Percentiles rank a stretch among this genome's conserved stretches.
These are phyloP conservation scores for Parotocinclus haroldoi DNA, from an alignment of 2,797 vertebrate species.

Conservation along the genomic window DNA sequence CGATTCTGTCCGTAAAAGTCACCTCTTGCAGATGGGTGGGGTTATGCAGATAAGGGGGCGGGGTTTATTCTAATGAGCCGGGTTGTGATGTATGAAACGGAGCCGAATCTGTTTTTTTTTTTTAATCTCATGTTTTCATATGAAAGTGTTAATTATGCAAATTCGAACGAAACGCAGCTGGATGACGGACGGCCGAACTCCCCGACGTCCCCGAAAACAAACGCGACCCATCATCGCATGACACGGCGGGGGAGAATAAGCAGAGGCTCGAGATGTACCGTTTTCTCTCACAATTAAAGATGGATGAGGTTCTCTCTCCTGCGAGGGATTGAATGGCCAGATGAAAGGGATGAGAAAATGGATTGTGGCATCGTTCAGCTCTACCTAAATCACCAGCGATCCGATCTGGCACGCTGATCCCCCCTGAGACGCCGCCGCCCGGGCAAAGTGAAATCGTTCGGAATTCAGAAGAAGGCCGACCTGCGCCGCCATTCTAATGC, in stretches of 20 bases:
- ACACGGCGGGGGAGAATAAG: slow-evolving; percentile 39
- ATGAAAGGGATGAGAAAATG: slow-evolving; percentile 13
- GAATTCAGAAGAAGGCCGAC: neutral
- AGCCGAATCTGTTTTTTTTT: too few species aligned
- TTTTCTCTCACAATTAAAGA: slow-evolving; percentile 40
- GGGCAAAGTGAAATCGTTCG: slow-evolving; percentile 13
- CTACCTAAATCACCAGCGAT: slow-evolving; percentile 11
- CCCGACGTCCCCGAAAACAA: neutral
- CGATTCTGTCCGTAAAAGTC: too few species aligned
- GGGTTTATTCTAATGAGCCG: too few species aligned
- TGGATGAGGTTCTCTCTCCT: slow-evolving; percentile 22
- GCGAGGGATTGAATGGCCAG: neutral
- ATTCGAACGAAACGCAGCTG: slow-evolving; percentile 15
- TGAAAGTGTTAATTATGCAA: slow-evolving; percentile 30
- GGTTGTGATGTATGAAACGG: too few species aligned
- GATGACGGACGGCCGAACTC: neutral
- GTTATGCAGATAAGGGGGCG: too few species aligned
- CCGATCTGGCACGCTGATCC: slow-evolving; percentile 6
- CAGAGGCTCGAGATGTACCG: slow-evolving; percentile 34
- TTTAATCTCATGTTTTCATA: neutral
- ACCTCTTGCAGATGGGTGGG: too few species aligned
- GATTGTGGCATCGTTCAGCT: slow-evolving; percentile 7
- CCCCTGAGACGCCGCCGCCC: slow-evolving; percentile 6
- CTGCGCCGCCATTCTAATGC: slow-evolving; percentile 9
- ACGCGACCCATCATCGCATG: slow-evolving; percentile 16